phyloP scores from a whole-genome alignment of 2,797 vertebrate genomes.

The Esox masquinongy region DNA sequence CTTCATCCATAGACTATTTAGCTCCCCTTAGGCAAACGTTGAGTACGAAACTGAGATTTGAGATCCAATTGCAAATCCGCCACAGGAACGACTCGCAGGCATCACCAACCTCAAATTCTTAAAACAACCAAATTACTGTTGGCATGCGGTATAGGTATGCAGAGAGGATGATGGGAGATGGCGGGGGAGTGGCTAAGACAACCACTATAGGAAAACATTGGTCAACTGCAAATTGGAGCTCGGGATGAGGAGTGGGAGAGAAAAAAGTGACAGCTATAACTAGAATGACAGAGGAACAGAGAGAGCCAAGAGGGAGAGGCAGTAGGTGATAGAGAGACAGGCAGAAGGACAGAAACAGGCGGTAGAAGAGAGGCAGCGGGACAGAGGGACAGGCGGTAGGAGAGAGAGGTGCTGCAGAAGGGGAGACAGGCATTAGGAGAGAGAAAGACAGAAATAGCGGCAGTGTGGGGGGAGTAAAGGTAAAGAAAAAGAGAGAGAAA shows the following conservation, averaged over 20 bases:
- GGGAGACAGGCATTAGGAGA: not conserved
- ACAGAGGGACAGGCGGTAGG: too few relatives aligned
- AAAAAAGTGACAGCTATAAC: too few relatives aligned
- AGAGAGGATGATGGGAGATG: conserved; percentile 41
- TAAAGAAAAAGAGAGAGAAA: not conserved
- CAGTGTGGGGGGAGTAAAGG: not conserved
- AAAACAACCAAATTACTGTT: conserved; percentile 57
- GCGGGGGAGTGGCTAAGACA: conserved; percentile 35
- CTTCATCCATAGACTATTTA: too few relatives aligned
- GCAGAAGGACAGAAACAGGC: conserved; percentile 22
- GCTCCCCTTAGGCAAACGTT: too few relatives aligned
- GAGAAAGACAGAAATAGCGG: not conserved
- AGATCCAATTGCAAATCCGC: too few relatives aligned
- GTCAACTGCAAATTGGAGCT: not conserved
- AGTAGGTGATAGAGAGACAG: conserved; percentile 18
- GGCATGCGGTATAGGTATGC: conserved; percentile 46
- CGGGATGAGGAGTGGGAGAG: too few relatives aligned
- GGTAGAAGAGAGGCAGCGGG: conserved; percentile 14
- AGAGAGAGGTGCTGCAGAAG: conserved; percentile 8
- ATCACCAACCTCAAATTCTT: conserved; percentile 59
- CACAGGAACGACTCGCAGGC: conserved; percentile 31
- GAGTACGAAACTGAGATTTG: too few relatives aligned
- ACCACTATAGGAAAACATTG: conserved; percentile 15
- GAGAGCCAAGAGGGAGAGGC: not conserved
- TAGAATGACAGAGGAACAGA: too few relatives aligned